Conservation (phyloP, 1,140 invertebrate genomes). For the Penaeus vannamei region DNA sequence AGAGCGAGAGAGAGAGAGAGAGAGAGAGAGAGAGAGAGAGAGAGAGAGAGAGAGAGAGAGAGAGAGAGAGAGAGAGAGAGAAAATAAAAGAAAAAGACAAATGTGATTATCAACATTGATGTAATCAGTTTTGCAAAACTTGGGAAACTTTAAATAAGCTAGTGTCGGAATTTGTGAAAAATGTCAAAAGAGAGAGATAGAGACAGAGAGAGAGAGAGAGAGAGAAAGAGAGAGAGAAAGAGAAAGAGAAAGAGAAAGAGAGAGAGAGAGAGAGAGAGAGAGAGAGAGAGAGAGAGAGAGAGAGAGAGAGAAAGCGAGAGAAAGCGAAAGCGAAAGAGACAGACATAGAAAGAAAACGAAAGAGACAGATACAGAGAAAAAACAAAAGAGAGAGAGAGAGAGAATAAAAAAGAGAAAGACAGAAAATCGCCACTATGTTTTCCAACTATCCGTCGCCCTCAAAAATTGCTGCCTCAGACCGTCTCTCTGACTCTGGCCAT, state of each 20-base stretch:
- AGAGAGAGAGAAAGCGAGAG: slow-evolving; percentile 1
- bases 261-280: neutral
- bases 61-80: neutral
- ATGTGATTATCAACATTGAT: neutral
- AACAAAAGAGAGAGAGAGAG: neutral
- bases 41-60: neutral
- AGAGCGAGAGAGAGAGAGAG: neutral
- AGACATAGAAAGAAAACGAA: neutral
- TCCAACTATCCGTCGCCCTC: no score
- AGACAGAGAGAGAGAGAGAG: neutral
- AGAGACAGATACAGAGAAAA: neutral
- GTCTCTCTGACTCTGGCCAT: no score
- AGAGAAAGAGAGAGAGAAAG: neutral
- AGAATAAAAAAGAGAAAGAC: neutral
- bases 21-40: neutral
- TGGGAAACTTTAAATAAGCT: no score
- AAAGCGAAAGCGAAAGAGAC: neutral
- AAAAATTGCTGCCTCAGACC: no score
- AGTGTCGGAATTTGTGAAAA: no score
- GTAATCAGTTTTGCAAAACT: no score
- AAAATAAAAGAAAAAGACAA: neutral
- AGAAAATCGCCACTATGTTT: no score
- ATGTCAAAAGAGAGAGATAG: neutral
- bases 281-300: neutral
- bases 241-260: neutral